Conservation (phyloP, 2,888 invertebrate genomes). For the Drosophila villosipedis region DNA sequence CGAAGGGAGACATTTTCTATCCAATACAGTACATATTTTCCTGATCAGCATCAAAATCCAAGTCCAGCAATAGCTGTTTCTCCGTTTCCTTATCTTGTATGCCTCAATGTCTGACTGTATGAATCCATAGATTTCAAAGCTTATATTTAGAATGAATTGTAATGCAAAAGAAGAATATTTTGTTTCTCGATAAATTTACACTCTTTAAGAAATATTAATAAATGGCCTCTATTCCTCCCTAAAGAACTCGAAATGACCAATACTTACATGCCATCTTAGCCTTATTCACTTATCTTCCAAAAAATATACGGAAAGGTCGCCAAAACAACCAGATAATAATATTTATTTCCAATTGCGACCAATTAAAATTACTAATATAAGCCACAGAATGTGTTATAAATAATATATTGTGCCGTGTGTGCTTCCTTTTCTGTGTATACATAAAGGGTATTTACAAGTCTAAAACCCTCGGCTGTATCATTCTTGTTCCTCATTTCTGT, state of each 20-base stretch:
- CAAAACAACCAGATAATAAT: not conserved
- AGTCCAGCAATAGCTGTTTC: not conserved
- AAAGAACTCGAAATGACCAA: not conserved
- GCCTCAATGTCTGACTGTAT: not conserved
- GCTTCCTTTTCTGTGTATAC: not conserved
- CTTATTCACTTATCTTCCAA: not conserved
- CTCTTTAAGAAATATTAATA: not conserved
- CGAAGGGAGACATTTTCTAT: not conserved
- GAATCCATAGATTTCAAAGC: not conserved
- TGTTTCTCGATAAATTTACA: not conserved
- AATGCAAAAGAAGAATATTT: not conserved
- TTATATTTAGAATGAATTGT: not conserved
- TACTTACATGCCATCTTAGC: not conserved
- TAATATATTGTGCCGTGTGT: not conserved
- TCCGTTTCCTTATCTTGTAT: not conserved
- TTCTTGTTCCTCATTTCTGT: slow-evolving; percentile 1
- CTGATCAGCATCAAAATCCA: not conserved
- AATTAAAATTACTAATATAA: not conserved
- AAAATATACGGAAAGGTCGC: not conserved
- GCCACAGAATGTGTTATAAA: not conserved
- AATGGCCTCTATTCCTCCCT: accelerated
- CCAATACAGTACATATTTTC: not conserved
- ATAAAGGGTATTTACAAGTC: not conserved
- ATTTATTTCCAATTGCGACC: not conserved
- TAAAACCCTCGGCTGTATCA: not conserved